Percentiles rank a stretch among this genome's conserved stretches.
Conservation (phyloP, 2,113 vertebrate genomes). For the Rhombomys opimus region DNA sequence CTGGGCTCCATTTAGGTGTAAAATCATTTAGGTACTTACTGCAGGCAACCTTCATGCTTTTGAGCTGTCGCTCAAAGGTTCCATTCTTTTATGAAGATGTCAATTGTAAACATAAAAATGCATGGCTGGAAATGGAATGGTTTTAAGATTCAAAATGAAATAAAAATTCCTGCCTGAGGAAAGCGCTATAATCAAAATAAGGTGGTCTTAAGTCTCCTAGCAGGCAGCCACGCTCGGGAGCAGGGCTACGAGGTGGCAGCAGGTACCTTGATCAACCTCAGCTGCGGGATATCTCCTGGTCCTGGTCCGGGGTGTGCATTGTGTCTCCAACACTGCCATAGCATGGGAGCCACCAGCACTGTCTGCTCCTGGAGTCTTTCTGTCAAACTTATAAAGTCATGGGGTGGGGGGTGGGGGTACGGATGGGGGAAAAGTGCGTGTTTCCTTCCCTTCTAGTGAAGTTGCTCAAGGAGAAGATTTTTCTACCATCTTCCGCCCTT, state of each 20-base stretch:
- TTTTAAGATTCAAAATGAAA: conserved; percentile 87
- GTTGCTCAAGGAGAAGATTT: neutral
- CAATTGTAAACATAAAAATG: conserved; percentile 91
- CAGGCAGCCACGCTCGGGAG: conserved; percentile 68
- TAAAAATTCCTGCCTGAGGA: conserved; percentile 89
- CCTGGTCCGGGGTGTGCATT: neutral
- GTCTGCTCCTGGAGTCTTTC: neutral
- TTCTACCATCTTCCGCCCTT: neutral
- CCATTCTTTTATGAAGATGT: conserved; percentile 88
- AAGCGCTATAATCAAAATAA: conserved; percentile 85
- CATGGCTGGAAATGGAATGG: conserved; percentile 87
- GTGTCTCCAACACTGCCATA: neutral
- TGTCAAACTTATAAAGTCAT: conserved; percentile 70
- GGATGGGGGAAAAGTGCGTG: neutral
- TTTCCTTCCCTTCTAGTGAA: conserved; percentile 26
- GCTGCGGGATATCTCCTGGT: neutral
- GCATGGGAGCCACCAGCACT: neutral
- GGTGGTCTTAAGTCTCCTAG: conserved; percentile 80
- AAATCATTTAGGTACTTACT: conserved; percentile 88
- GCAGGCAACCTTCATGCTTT: conserved; percentile 88
- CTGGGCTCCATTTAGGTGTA: conserved; percentile 87
- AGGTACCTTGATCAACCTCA: conserved; percentile 56
- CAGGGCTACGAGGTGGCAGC: conserved; percentile 70
- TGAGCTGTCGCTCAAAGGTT: conserved; percentile 85
- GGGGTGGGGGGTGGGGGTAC: too few relatives aligned